phyloP scores from a whole-genome alignment of 2,797 vertebrate species.

The Gadopsis bispinosus region DNA sequence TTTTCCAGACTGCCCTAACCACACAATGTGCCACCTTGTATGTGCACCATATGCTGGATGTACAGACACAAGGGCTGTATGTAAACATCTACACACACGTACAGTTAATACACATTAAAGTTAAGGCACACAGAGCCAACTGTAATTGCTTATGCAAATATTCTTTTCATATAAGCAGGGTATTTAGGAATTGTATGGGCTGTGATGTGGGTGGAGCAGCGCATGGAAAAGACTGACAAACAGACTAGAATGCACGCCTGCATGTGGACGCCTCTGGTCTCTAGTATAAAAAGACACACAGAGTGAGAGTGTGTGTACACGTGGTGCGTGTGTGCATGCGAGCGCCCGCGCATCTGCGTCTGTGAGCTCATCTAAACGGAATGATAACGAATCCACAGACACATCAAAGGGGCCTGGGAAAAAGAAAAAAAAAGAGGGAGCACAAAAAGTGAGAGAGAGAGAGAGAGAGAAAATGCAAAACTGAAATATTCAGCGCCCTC shows the following conservation, averaged over 20 bases:
- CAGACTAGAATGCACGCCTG: constrained; percentile 69
- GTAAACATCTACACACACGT: constrained; percentile 23
- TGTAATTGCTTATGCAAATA: constrained; percentile 68
- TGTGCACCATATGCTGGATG: constrained; percentile 31
- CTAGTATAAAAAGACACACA: constrained; percentile 61
- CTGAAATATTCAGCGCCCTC: constrained; percentile 94
- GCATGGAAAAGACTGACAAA: constrained; percentile 71
- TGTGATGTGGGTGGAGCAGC: constrained; percentile 71
- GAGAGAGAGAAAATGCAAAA: constrained; percentile 85
- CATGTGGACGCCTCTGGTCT: constrained; percentile 78
- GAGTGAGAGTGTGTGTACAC: constrained; percentile 24
- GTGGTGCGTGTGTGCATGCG: constrained; percentile 40
- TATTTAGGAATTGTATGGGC: constrained; percentile 66
- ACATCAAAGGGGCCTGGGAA: constrained; percentile 89
- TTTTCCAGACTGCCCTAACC: constrained; percentile 73
- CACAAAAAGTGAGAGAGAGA: constrained; percentile 67
- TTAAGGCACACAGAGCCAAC: constrained; percentile 31
- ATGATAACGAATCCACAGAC: constrained; percentile 94
- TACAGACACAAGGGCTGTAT: constrained; percentile 24
- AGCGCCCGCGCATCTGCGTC: constrained; percentile 68
- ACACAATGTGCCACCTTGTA: constrained; percentile 60
- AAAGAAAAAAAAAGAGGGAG: constrained; percentile 78
- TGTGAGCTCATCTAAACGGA: constrained; percentile 89
- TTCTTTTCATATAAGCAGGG: constrained; percentile 62
- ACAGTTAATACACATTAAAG: constrained; percentile 40